Percentiles rank a stretch among this genome's conserved stretches.
Conservation (phyloP, 2,113 vertebrate genomes). For the Gobio gobio region DNA sequence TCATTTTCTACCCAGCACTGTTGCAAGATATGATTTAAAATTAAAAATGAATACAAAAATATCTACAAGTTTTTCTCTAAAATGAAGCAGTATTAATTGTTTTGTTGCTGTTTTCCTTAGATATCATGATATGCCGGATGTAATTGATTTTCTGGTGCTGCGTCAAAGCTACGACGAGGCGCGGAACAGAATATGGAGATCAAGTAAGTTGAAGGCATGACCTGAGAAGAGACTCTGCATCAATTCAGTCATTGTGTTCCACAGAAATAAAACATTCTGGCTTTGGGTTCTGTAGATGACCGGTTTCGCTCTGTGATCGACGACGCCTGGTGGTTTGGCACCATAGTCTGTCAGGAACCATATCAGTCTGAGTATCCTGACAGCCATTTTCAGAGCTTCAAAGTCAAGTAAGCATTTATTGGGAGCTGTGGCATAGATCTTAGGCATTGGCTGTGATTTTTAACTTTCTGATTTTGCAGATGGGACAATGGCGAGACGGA, state of each 20-base stretch:
- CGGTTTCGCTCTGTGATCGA: slow-evolving; percentile 96
- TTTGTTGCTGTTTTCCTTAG: slow-evolving; percentile 68
- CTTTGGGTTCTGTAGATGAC: slow-evolving; percentile 76
- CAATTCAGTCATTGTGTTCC: neutral
- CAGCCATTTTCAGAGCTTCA: slow-evolving; percentile 96
- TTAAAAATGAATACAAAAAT: no score
- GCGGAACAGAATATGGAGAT: slow-evolving; percentile 87
- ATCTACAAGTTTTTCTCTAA: no score
- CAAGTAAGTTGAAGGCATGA: slow-evolving; percentile 76
- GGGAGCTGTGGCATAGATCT: neutral
- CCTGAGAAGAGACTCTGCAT: neutral
- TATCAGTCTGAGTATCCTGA: slow-evolving; percentile 93
- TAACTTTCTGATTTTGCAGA: slow-evolving; percentile 68
- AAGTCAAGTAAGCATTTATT: slow-evolving; percentile 82
- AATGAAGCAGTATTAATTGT: neutral
- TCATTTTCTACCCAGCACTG: no score
- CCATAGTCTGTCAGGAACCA: slow-evolving; percentile 91
- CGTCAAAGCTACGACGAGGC: slow-evolving; percentile 95
- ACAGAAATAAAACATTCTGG: neutral
- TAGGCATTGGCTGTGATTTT: neutral
- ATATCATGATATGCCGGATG: slow-evolving; percentile 98
- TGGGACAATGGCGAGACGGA: slow-evolving; percentile 97
- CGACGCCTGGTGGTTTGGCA: slow-evolving; percentile 99
- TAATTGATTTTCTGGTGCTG: slow-evolving; percentile 96
- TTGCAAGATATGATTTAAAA: neutral